Base-by-base conservation (phyloP, 2,113 vertebrate genomes). In the Drymodes brunneopygia region DNA sequence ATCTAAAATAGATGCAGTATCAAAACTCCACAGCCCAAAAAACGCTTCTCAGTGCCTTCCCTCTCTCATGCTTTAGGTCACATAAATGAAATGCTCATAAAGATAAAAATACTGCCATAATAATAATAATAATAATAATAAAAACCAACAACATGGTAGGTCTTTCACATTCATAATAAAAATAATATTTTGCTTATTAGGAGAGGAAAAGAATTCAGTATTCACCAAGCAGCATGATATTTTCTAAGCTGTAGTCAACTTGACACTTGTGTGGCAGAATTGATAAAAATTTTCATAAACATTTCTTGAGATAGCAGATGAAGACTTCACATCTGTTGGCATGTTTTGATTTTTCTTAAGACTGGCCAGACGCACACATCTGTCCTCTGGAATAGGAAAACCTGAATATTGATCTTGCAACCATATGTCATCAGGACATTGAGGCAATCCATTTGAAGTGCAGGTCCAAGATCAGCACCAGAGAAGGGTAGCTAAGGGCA, bases 121-220 rank as follows among this genome's bases (percentile, higher is more conserved):
- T 20, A 24, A 48, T 11, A 47, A 48, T 9, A 10, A 42, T 16
- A 50, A n/a, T n/a, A 6, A 10, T n/a, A n/a, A n/a, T n/a, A 53
- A 51, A 27, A 27, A n/a, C 22, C 20, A 28, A 48, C 7, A 1
- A 12, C 4, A 60, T 27, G 2, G 1, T 20, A 29, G 8, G 2
- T 40, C 7, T 69, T 90, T 78, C 12, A 33, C 35, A 50, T 42
- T 57, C 3, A 29, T n/a, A 31, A 23, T 65, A 47, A 61, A 74
- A 82, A 25, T 35, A 67, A 22, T 42, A 11, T n/a, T 79, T 78
- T 40, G 0, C 42, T 80, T 81, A 31, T 78, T 78, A 70, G 2
- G 6, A 47, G 44, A 58, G 4, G 2, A 74, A 92, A 69, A 71
- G 44, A 81, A 42, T 29, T 92, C 33, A 67, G 14, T 19, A n/a